Evolutionary conservation across 2,888 invertebrate genomes (phyloP), one percentile per base, ranked within the genome.

Genomic region (Litoditis marina): DNA sequence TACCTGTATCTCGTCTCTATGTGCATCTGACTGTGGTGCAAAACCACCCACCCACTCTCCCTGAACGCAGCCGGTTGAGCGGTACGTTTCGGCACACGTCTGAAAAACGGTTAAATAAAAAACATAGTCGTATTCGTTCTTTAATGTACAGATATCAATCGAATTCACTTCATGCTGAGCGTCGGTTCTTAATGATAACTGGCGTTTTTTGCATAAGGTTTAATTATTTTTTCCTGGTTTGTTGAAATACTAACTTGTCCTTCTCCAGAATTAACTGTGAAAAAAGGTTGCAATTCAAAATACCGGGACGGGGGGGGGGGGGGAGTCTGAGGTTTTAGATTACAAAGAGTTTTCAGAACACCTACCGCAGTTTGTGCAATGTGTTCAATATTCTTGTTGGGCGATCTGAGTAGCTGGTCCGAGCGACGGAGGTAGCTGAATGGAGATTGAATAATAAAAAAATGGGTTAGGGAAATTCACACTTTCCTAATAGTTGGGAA

Each of bases 1-100:
- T 62, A 69, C 69, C 52, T 68, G 61, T 28, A 71, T 55, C 25
- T 61, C 53, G 30, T 57, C 49, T 25, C 50, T 44, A 53, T 64
- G 56, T 2, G 71, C 67, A 59, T 74, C 71, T 1, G 65, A 52
- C 52, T 73, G 68, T 47, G 76, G 74, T 8, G 76, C 63, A 11
- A 76, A 63, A 42, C 76, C 76, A 51, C 74, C 76, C 19, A 76
- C 65, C 76, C 76, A 76, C 59, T 76, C 69, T 13, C 73, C 72
- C 28, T 65, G 67, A 31, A 65, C 70, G 32, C 76, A 76, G 19
- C 60, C 62, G 25, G 51, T 66, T 31, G 63, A 61, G 32, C 69
- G 60, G 64, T 67, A 72, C 27, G 65, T 63, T 36, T 66, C 64
- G n/a, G 66, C 58, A 44, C 76, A 76, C n/a, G 63, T 63, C 76